phyloP scores from a whole-genome alignment of 2,888 invertebrate genomes.

The Conops quadrifasciatus region DNA sequence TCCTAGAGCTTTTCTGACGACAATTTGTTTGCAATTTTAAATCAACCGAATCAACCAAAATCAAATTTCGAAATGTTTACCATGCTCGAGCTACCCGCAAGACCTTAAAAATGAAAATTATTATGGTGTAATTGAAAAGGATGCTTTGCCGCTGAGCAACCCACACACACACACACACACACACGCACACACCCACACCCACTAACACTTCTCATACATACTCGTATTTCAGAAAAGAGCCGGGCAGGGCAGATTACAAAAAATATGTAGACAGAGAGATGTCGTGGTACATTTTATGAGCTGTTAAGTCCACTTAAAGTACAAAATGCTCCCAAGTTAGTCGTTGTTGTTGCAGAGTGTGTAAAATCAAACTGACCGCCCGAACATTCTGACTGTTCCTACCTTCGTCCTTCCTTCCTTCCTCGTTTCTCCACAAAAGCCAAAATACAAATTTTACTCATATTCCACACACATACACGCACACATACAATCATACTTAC shows the following conservation, averaged over 20 bases:
- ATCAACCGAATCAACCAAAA: too few species aligned
- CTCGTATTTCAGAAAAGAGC: background rate
- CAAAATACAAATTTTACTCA: too few species aligned
- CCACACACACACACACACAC: background rate
- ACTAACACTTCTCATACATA: constrained; percentile 29
- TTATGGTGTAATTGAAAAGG: constrained; percentile 21
- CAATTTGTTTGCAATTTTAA: too few species aligned
- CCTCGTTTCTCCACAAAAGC: too few species aligned
- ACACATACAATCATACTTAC: constrained; percentile 28
- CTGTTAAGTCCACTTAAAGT: constrained; percentile 54
- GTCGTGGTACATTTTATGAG: constrained; percentile 55
- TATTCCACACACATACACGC: constrained; percentile 28
- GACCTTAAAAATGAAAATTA: constrained; percentile 3
- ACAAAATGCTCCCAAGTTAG: constrained; percentile 62
- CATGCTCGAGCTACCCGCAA: background rate
- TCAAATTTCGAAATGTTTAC: background rate
- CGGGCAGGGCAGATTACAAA: background rate
- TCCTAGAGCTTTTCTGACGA: too few species aligned
- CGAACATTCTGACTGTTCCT: background rate
- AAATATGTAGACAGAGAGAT: constrained; percentile 9
- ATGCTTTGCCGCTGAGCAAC: background rate
- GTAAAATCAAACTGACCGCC: constrained; percentile 54
- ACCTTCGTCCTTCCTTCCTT: too few species aligned
- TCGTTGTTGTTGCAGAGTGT: constrained; percentile 53
- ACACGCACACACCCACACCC: constrained; percentile 27